Conservation (phyloP, 2,888 invertebrate species). For the Trissolcus japonicus region DNA sequence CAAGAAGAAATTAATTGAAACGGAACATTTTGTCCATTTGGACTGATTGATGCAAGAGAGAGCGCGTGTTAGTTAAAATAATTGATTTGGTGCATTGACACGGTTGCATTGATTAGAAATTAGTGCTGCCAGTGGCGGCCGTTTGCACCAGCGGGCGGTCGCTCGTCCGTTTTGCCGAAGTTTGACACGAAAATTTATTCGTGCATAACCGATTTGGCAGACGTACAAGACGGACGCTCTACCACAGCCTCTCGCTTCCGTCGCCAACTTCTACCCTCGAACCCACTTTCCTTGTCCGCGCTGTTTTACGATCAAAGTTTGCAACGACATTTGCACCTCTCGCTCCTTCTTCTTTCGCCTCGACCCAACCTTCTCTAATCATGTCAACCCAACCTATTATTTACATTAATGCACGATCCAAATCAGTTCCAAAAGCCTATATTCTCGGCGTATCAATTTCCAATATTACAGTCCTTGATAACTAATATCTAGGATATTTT, state of each 20-base stretch:
- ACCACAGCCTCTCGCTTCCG: constrained; percentile 35
- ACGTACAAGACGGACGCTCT: constrained; percentile 70
- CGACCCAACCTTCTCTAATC: constrained; percentile 39
- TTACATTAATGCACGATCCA: constrained; percentile 43
- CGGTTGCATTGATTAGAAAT: constrained; percentile 57
- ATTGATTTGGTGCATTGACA: constrained; percentile 59
- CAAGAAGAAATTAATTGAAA: constrained; percentile 53
- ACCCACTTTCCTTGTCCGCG: constrained; percentile 55
- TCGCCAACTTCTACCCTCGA: constrained; percentile 45
- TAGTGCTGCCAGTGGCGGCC: constrained; percentile 53
- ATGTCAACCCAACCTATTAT: constrained; percentile 47
- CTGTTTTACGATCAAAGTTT: constrained; percentile 74
- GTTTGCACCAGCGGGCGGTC: constrained; percentile 57
- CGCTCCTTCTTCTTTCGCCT: constrained; percentile 49
- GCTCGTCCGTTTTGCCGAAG: constrained; percentile 62
- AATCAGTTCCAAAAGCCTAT: constrained; percentile 29
- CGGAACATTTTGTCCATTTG: constrained; percentile 48
- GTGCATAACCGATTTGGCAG: constrained; percentile 74
- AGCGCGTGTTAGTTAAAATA: constrained; percentile 53
- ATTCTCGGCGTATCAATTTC: constrained; percentile 14
- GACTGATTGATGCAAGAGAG: constrained; percentile 53
- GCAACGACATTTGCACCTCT: constrained; percentile 71
- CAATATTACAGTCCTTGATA: background rate
- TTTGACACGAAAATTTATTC: constrained; percentile 74
- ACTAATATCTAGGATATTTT: too few species aligned